phyloP scores from a whole-genome alignment of 2,797 vertebrate genomes.

The Cyclopterus lumpus region DNA sequence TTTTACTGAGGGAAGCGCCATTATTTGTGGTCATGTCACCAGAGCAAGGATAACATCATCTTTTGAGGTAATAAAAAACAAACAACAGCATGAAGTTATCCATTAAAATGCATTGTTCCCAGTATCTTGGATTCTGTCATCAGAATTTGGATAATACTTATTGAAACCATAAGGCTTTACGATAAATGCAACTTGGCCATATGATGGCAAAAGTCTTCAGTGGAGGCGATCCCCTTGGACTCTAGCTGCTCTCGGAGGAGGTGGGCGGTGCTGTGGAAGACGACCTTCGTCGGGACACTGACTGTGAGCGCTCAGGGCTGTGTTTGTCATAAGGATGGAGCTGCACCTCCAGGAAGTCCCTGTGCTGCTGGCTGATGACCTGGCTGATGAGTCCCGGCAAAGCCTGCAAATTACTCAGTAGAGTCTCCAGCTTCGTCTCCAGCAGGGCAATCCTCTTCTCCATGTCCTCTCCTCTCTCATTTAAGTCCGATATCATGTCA shows the following conservation, averaged over 20 bases:
- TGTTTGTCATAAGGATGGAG: constrained; percentile 94
- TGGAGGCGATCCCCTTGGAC: constrained; percentile 89
- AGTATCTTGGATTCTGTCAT: constrained; percentile 95
- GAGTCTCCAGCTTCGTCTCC: constrained; percentile 96
- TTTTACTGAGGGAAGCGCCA: constrained; percentile 79
- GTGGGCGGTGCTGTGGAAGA: constrained; percentile 98
- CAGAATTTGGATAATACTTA: constrained; percentile 98
- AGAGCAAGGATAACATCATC: constrained; percentile 82
- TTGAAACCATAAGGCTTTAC: constrained; percentile 99
- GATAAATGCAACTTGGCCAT: constrained; percentile 99
- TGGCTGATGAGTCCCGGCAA: constrained; percentile 98
- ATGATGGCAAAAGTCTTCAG: constrained; percentile 99
- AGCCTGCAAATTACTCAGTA: constrained; percentile 96
- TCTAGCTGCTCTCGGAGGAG: constrained; percentile 99
- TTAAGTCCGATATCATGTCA: constrained; percentile 98
- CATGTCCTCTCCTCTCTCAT: constrained; percentile 98
- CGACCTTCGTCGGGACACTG: constrained; percentile 93
- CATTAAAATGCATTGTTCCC: constrained; percentile 79
- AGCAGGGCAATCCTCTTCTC: constrained; percentile 98
- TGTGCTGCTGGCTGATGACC: constrained; percentile 96
- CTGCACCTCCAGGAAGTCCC: constrained; percentile 95
- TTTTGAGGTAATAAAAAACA: constrained; percentile 87
- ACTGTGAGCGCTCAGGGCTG: constrained; percentile 92
- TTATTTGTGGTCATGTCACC: constrained; percentile 81
- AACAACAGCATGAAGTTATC: constrained; percentile 81